These are phyloP conservation scores for Paguma larvata DNA, from an alignment of 2,797 vertebrate genomes.

Conservation along the genomic window DNA sequence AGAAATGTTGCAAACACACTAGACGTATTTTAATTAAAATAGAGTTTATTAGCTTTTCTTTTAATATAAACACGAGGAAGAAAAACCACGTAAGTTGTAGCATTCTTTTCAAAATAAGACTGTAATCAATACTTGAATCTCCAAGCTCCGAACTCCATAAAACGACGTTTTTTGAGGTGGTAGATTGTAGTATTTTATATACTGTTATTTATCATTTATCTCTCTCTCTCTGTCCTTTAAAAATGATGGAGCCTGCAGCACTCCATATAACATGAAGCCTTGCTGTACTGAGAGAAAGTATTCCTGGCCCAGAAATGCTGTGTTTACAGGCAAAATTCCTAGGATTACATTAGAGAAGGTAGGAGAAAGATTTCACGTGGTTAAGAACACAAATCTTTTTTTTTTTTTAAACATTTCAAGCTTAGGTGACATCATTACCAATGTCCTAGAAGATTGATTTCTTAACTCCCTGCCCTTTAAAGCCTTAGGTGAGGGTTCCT, in stretches of 20 bases:
- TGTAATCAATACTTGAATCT: slow-evolving; percentile 88
- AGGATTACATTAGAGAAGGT: slow-evolving; percentile 66
- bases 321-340: slow-evolving; percentile 76
- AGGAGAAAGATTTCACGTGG: slow-evolving; percentile 30
- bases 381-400: slow-evolving; percentile 31
- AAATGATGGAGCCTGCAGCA: slow-evolving; percentile 54
- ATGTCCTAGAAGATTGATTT: not conserved
- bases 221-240: slow-evolving; percentile 75
- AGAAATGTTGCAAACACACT: slow-evolving; percentile 79
- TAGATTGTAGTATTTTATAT: slow-evolving; percentile 82
- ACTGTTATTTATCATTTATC: slow-evolving; percentile 67
- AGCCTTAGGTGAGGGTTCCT: slow-evolving; percentile 65
- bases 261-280: slow-evolving; percentile 65
- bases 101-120: slow-evolving; percentile 89
- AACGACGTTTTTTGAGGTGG: slow-evolving; percentile 84
- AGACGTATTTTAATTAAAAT: slow-evolving; percentile 91
- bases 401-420: slow-evolving; percentile 78
- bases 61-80: slow-evolving; percentile 93
- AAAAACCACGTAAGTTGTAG: slow-evolving; percentile 91
- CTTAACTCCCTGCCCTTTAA: slow-evolving; percentile 67
- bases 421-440: slow-evolving; percentile 47
- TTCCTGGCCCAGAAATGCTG: slow-evolving; percentile 70
- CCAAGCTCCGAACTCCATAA: slow-evolving; percentile 86
- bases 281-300: slow-evolving; percentile 71
- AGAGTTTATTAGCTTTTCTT: slow-evolving; percentile 93